Evolutionary conservation across 2,113 vertebrate genomes (phyloP).

Genomic region (Paedocypris sp.): DNA sequence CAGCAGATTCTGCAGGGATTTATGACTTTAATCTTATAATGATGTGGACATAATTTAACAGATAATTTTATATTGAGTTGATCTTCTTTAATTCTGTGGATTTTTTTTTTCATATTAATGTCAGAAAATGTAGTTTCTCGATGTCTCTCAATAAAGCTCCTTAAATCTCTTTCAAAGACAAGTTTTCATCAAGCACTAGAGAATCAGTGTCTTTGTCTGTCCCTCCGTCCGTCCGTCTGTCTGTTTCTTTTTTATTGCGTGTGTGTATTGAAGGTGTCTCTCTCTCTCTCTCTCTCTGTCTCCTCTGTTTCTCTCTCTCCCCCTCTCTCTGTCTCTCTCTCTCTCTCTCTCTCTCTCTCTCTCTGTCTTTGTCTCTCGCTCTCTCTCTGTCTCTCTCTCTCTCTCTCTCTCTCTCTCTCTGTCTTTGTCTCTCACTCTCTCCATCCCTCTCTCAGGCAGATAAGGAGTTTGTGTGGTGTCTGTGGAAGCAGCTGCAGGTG

Average conservation of each 20-base stretch:
- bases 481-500: constrained; percentile 84
- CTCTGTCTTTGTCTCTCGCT: constrained; percentile 37
- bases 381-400: background rate
- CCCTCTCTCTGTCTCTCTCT: constrained; percentile 36
- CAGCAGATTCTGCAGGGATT: constrained; percentile 61
- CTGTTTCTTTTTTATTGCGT: background rate
- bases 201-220: constrained; percentile 55
- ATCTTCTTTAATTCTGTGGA: constrained; percentile 68
- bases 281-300: background rate
- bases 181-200: constrained; percentile 55
- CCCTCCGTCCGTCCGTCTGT: background rate
- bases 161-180: constrained; percentile 62
- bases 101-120: constrained; percentile 61
- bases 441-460: constrained; percentile 61
- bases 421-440: constrained; percentile 36
- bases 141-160: constrained; percentile 70
- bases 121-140: constrained; percentile 66
- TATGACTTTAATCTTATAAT: constrained; percentile 73
- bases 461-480: constrained; percentile 93
- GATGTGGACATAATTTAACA: constrained; percentile 73
- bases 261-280: no score
- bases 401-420: constrained; percentile 12
- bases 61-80: constrained; percentile 70
- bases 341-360: background rate
- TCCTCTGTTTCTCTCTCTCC: background rate